Evolutionary conservation across 1,140 invertebrate species (phyloP), one percentile per base, ranked within the genome.

Genomic region (Drosophila quadrilineata): DNA sequence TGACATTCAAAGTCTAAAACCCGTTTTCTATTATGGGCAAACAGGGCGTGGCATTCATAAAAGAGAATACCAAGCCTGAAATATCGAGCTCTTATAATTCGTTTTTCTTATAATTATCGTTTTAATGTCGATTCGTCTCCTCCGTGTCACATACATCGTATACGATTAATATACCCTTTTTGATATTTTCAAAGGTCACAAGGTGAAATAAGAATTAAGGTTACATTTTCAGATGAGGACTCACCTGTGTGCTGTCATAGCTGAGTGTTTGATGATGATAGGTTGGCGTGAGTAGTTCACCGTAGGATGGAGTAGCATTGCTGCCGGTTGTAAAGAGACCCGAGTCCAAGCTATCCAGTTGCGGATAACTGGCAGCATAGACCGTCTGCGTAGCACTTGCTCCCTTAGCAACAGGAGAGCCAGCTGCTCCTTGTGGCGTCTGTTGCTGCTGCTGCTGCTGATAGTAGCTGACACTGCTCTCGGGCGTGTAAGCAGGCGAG

Each of bases 401-500:
- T 54, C 52, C n/a, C 6, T n/a, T 46, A 24, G 16, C 6, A 6
- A 48, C 64, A 9, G 69, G n/a, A 6, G 65, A 29, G 4, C 40
- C 31, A 0, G 36, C 33, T 9, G 28, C 17, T n/a, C n/a, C n/a
- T 29, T 49, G 64, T 14, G 50, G 38, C 3, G 56, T 26, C 28
- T 58, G 60, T 10, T 54, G 58, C 17, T 64, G 65, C 21, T 56
- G 60, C 26, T 77, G 75, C 10, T 88, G 86, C 36, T 88, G 84
- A 35, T 87, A 88, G 57, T 66, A 80, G 57, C 69, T 79, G n/a
- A 82, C 72, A 38, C 66, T 84, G 43, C 64, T 41, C 8, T 74
- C 75, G 31, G 77, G 74, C 33, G 77, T 87, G 52, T 88, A 88
- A 1, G 87, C 87, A 28, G 87, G 87, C 6, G 87, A 88, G 21